Conservation (phyloP, 2,888 invertebrate genomes). For the Lucinisca nassula region DNA sequence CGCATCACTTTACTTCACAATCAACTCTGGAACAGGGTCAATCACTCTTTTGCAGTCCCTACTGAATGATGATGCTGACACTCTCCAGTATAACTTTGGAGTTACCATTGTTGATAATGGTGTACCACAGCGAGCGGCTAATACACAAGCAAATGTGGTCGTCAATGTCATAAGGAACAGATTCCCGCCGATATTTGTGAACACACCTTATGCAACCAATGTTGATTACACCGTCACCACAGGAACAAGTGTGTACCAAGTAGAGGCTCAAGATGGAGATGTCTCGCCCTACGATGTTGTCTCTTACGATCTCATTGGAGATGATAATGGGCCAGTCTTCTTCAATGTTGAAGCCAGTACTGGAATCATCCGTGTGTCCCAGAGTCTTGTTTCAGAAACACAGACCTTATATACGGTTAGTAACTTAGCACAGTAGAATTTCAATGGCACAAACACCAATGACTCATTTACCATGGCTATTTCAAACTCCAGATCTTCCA, state of each 20-base stretch:
- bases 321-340: slow-evolving; percentile 76
- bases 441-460: too few relatives aligned
- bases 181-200: slow-evolving; percentile 62
- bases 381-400: slow-evolving; percentile 59
- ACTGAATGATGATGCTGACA: slow-evolving; percentile 71
- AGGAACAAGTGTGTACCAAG: slow-evolving; percentile 59
- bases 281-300: slow-evolving; percentile 78
- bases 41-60: slow-evolving; percentile 75
- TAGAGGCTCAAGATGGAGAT: slow-evolving; percentile 72
- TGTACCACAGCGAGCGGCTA: slow-evolving; percentile 58
- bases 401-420: slow-evolving; percentile 65
- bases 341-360: slow-evolving; percentile 76
- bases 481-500: too few relatives aligned
- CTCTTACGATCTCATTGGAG: slow-evolving; percentile 79
- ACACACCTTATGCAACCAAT: slow-evolving; percentile 59
- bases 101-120: slow-evolving; percentile 68
- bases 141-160: slow-evolving; percentile 55
- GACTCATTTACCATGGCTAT: too few relatives aligned
- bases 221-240: slow-evolving; percentile 65
- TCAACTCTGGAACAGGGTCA: slow-evolving; percentile 75
- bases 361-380: slow-evolving; percentile 70
- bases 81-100: slow-evolving; percentile 62
- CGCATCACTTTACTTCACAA: slow-evolving; percentile 69
- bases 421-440: too few relatives aligned
- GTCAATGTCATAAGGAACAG: slow-evolving; percentile 76